These are phyloP conservation scores for Tenualosa ilisha DNA, from an alignment of 2,797 vertebrate genomes.

Conservation along the genomic window DNA sequence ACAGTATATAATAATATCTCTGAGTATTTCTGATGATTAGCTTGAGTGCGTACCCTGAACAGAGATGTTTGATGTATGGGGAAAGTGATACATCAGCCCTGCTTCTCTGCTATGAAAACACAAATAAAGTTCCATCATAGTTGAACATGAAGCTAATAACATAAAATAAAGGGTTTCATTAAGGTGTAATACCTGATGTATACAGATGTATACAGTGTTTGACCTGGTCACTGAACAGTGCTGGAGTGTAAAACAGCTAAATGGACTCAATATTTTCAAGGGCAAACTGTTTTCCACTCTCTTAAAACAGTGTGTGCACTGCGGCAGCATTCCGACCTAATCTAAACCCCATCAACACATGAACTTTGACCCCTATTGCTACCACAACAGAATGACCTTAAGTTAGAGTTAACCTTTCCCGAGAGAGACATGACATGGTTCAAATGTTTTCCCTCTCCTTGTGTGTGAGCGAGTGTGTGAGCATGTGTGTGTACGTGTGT, in stretches of 20 bases:
- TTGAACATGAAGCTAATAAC: too few species aligned
- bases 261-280: not conserved
- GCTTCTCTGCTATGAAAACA: not conserved
- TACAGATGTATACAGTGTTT: not conserved
- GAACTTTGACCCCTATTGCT: constrained; percentile 45
- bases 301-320: constrained; percentile 26
- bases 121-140: not conserved
- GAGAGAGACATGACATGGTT: constrained; percentile 50
- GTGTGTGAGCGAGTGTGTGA: not conserved
- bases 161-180: not conserved
- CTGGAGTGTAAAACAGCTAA: not conserved
- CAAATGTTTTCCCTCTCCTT: constrained; percentile 27
- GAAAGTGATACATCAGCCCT: not conserved
- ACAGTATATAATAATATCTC: too few species aligned
- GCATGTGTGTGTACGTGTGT: not conserved
- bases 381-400: constrained; percentile 46
- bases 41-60: not conserved
- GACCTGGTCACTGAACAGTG: not conserved
- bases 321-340: constrained; percentile 33
- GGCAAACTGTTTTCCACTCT: constrained; percentile 23
- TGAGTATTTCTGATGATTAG: not conserved
- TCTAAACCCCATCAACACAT: constrained; percentile 35
- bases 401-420: constrained; percentile 51
- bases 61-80: not conserved
- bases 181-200: not conserved